Conservation (phyloP, 2,888 invertebrate genomes). For the Drosophila picticornis region DNA sequence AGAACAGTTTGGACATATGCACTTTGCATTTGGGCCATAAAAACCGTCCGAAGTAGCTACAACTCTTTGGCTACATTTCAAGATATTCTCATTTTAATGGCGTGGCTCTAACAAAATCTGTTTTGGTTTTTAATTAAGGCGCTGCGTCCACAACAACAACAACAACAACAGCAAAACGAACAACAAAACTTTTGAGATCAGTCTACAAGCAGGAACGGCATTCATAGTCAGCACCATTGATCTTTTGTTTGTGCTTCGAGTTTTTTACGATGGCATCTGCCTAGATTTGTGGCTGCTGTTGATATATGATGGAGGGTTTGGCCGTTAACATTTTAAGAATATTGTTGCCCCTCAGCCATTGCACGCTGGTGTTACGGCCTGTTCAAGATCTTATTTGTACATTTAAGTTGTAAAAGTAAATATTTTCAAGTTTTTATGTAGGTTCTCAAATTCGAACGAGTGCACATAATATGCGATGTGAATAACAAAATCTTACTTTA, state of each 20-base stretch:
- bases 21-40: slow-evolving; percentile 51
- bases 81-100: slow-evolving; percentile 58
- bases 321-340: slow-evolving; percentile 33
- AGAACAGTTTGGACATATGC: slow-evolving; percentile 53
- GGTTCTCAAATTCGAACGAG: background rate
- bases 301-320: slow-evolving; percentile 57
- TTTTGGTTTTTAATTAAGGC: slow-evolving; percentile 71
- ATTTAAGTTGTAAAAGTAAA: slow-evolving; percentile 6
- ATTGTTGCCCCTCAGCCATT: slow-evolving; percentile 8
- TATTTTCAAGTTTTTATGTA: background rate
- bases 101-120: slow-evolving; percentile 61
- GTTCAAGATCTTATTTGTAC: slow-evolving; percentile 7
- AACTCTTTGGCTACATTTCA: slow-evolving; percentile 61
- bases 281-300: slow-evolving; percentile 49
- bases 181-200: slow-evolving; percentile 20
- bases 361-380: background rate
- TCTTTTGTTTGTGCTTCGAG: slow-evolving; percentile 50
- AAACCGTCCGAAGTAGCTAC: slow-evolving; percentile 67
- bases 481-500: background rate
- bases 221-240: slow-evolving; percentile 51
- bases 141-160: slow-evolving; percentile 19
- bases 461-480: background rate
- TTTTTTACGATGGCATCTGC: slow-evolving; percentile 60
- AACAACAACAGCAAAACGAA: slow-evolving; percentile 9
- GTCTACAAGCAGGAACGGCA: slow-evolving; percentile 18